These are phyloP conservation scores for Drosophila neoperkinsi DNA, from an alignment of 2,888 invertebrate species.

Conservation along the genomic window DNA sequence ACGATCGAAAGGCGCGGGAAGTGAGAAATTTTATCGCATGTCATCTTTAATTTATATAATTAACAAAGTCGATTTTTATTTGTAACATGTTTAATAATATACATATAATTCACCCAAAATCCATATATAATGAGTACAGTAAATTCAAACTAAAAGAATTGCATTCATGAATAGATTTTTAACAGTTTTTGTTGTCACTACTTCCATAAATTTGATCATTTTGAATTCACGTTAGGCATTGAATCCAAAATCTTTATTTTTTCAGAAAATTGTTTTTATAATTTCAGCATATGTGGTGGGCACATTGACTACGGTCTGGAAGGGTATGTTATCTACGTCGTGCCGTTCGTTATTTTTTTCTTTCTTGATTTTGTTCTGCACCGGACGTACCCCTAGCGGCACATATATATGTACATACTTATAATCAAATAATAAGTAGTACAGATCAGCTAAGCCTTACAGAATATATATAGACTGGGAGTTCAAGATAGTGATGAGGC, in stretches of 20 bases:
- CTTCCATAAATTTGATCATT: not conserved
- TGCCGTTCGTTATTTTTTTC: not conserved
- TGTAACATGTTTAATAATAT: conserved; percentile 4
- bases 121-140: not conserved
- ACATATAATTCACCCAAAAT: not conserved
- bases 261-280: not conserved
- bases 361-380: not conserved
- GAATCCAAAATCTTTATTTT: not conserved
- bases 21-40: not conserved
- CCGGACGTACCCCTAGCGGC: not conserved
- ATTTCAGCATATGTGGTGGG: not conserved
- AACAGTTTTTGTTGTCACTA: not conserved
- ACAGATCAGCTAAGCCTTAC: not conserved
- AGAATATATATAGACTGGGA: conserved; percentile 2
- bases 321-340: not conserved
- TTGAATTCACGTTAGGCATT: not conserved
- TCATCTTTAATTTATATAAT: conserved; percentile 13
- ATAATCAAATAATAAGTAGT: not conserved
- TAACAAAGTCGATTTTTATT: not conserved
- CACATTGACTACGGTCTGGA: not conserved
- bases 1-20: conserved; percentile 3
- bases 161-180: not conserved
- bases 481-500: conserved; percentile 9
- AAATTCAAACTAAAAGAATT: not conserved
- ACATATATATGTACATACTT: not conserved